Evolutionary conservation across 2,888 invertebrate species (phyloP).

Genomic region (Elgonia sp.): DNA sequence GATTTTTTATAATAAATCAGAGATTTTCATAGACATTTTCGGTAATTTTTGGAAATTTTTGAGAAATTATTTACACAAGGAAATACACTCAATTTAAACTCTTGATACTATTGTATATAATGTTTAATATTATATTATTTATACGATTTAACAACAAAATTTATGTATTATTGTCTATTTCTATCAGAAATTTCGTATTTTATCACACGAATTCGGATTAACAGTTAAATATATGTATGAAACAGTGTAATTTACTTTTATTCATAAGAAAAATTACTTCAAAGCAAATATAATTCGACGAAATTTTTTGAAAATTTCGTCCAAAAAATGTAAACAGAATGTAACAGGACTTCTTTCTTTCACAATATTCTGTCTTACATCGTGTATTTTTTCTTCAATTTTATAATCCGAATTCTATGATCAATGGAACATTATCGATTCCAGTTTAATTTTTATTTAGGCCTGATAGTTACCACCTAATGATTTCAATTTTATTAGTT

Average conservation of each 20-base stretch:
- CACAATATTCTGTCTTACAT: too few relatives aligned
- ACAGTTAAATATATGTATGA: conserved; percentile 16
- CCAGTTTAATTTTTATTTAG: conserved; percentile 20
- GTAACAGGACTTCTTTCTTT: background rate
- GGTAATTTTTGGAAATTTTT: too few relatives aligned
- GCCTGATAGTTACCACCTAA: conserved; percentile 47
- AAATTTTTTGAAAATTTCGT: too few relatives aligned
- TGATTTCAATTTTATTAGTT: conserved; percentile 27
- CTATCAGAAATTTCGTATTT: conserved; percentile 74
- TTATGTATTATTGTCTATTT: conserved; percentile 79
- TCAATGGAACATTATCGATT: background rate
- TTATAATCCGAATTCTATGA: conserved; percentile 52
- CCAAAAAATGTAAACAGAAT: too few relatives aligned
- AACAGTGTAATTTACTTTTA: background rate
- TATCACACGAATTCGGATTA: conserved; percentile 68
- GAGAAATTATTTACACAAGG: too few relatives aligned
- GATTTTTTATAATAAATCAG: too few relatives aligned
- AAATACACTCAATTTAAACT: conserved; percentile 40
- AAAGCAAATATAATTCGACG: background rate
- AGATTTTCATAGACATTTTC: too few relatives aligned
- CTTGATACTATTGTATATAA: conserved; percentile 66
- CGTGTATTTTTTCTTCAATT: background rate
- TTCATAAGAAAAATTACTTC: conserved; percentile 18
- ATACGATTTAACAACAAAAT: conserved; percentile 46
- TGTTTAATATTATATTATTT: conserved; percentile 54